These are phyloP conservation scores for Python bivittatus DNA, from an alignment of 2,113 vertebrate species.

Conservation along the genomic window DNA sequence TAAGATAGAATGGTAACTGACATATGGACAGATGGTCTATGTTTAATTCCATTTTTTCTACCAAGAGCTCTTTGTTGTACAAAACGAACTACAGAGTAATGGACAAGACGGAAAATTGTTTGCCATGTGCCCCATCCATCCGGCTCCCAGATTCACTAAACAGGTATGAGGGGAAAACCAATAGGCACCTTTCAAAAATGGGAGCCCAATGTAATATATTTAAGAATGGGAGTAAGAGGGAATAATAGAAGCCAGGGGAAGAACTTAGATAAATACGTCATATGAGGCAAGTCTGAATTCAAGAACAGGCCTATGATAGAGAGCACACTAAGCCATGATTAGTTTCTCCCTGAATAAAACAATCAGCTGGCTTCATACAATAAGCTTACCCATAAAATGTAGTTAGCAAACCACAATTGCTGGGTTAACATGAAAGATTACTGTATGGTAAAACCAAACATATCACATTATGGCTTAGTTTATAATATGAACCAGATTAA, in stretches of 20 bases:
- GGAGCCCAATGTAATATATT: not conserved
- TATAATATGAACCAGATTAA: not conserved
- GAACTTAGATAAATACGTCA: not conserved
- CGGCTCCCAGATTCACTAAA: not conserved
- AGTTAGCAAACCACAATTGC: not conserved
- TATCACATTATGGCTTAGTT: not conserved
- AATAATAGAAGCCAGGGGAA: not conserved
- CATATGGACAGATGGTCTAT: not conserved
- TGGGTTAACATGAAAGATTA: not conserved
- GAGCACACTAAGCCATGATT: not conserved
- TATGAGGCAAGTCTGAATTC: not conserved
- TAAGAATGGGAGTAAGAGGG: not conserved
- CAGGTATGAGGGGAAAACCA: not conserved
- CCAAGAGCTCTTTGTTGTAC: not conserved
- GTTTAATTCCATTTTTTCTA: not conserved
- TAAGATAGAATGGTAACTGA: not conserved
- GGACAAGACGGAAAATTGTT: not conserved
- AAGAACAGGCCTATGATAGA: not conserved
- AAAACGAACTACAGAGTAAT: not conserved
- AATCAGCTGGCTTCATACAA: not conserved
- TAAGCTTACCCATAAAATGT: not conserved
- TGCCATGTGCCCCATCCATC: not conserved
- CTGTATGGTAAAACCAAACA: not conserved
- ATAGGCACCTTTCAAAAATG: not conserved
- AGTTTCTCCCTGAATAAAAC: not conserved